Base-by-base conservation (phyloP, 2,113 vertebrate species). In the Pogona vitticeps region DNA sequence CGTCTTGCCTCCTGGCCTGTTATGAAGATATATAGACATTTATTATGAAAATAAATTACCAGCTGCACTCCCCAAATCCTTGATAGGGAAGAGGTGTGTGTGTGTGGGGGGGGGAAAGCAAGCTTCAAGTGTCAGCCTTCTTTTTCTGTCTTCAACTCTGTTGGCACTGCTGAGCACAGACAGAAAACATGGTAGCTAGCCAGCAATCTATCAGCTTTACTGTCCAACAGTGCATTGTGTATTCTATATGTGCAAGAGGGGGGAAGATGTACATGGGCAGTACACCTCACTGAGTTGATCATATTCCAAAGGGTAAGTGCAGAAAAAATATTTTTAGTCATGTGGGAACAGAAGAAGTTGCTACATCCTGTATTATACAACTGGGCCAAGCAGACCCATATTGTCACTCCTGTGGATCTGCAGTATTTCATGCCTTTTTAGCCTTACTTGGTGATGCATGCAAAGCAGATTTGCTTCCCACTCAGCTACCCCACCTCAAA, bases 31-130 rank as follows among this genome's bases (percentile, higher is more conserved):
- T 73, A 70, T 70, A 91, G 91, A 91, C 89, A 92, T 93, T 91
- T 91, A 88, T 94, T 88, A 94, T 90, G 91, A 91, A 95, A 93
- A 94, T 18, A 17, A 92, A 91, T 18, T 67, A 63, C 88, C 83
- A 58, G 28, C 18, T 33, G 86, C 36, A 70, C 0, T 13, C 82
- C 46, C 86, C 23, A 58, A 92, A 40, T 75, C 85, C 90, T 92
- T 81, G 85, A 73, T 85, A 75, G 84, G 71, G 46, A 71, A 82
- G 85, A 40, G 77, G 78, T n/a, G n/a, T n/a, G n/a, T n/a, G n/a
- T n/a, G n/a, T n/a, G n/a, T n/a, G 13, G 18, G 36, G 40, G 5
- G 46, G 46, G 46, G 5, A 52, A 10, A 52, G 46, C 46, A 52
- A 61, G 17, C 76, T 86, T 80, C 58, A 59, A 67, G 71, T 76